These are phyloP conservation scores for Danio jaintianensis DNA, from an alignment of 2,797 vertebrate species.

Conservation along the genomic window DNA sequence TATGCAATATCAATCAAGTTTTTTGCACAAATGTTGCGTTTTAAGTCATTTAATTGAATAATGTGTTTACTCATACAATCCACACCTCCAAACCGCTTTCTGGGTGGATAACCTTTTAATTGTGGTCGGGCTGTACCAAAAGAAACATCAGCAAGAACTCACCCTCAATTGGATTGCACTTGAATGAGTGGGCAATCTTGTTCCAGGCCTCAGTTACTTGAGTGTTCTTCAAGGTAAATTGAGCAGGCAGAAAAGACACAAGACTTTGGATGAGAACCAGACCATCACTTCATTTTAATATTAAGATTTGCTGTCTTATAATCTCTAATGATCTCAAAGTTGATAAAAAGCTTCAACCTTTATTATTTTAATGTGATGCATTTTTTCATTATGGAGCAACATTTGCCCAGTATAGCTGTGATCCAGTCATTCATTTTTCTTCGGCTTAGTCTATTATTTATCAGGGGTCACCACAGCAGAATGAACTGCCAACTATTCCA, in stretches of 20 bases:
- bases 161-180: conserved; percentile 97
- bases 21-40: background rate
- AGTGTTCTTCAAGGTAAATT: conserved; percentile 82
- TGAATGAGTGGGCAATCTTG: conserved; percentile 97
- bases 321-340: background rate
- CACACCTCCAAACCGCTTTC: conserved; percentile 3
- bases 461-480: too few species aligned
- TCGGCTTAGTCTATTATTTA: too few species aligned
- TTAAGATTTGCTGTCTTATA: background rate
- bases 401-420: too few species aligned
- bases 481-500: too few species aligned
- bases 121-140: background rate
- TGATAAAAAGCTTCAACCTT: background rate
- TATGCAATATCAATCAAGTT: background rate
- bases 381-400: too few species aligned
- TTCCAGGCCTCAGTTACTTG: conserved; percentile 98
- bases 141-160: conserved; percentile 19
- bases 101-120: conserved; percentile 7
- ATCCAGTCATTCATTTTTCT: too few species aligned
- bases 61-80: background rate
- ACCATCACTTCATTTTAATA: background rate
- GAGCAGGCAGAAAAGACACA: conserved; percentile 2
- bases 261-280: background rate
- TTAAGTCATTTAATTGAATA: background rate
- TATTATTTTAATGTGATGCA: background rate